Conservation (phyloP, 2,888 invertebrate species). For the Plagiodera versicolora region DNA sequence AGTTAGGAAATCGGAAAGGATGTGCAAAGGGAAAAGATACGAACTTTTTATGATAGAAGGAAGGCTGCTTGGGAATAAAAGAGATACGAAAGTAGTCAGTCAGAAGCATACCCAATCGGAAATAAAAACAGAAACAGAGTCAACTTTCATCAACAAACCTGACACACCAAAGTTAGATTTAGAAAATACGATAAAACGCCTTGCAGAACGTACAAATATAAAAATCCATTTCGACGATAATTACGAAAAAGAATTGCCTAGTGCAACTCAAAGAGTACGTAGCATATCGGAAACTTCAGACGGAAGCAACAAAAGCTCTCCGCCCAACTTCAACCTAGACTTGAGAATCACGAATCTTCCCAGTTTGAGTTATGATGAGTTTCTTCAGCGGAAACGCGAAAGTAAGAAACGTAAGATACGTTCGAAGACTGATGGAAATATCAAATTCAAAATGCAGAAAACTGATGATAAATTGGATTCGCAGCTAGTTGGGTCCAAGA, state of each 20-base stretch:
- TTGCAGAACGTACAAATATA: slow-evolving; percentile 51
- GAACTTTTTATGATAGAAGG: slow-evolving; percentile 85
- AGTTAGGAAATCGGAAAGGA: slow-evolving; percentile 64
- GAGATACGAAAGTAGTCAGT: slow-evolving; percentile 44
- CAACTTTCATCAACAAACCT: slow-evolving; percentile 31
- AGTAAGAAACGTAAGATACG: slow-evolving; percentile 75
- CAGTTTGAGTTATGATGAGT: slow-evolving; percentile 79
- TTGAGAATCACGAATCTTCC: slow-evolving; percentile 83
- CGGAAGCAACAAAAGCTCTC: slow-evolving; percentile 29
- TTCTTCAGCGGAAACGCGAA: slow-evolving; percentile 76
- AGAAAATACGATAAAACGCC: slow-evolving; percentile 50
- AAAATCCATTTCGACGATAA: slow-evolving; percentile 37
- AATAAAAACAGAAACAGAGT: slow-evolving; percentile 33
- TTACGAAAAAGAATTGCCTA: slow-evolving; percentile 17
- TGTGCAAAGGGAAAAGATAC: slow-evolving; percentile 88
- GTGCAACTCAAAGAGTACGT: slow-evolving; percentile 32
- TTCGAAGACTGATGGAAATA: slow-evolving; percentile 45
- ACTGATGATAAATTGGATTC: slow-evolving; percentile 31
- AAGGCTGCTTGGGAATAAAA: slow-evolving; percentile 59
- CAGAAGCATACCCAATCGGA: slow-evolving; percentile 33
- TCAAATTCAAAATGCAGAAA: slow-evolving; percentile 38
- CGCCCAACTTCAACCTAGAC: slow-evolving; percentile 80
- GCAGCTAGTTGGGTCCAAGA: slow-evolving; percentile 70
- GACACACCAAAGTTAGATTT: slow-evolving; percentile 49
- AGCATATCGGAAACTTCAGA: slow-evolving; percentile 56